These are phyloP conservation scores for Phataginus tetradactyla DNA, from an alignment of 2,797 vertebrate species.

Conservation along the genomic window DNA sequence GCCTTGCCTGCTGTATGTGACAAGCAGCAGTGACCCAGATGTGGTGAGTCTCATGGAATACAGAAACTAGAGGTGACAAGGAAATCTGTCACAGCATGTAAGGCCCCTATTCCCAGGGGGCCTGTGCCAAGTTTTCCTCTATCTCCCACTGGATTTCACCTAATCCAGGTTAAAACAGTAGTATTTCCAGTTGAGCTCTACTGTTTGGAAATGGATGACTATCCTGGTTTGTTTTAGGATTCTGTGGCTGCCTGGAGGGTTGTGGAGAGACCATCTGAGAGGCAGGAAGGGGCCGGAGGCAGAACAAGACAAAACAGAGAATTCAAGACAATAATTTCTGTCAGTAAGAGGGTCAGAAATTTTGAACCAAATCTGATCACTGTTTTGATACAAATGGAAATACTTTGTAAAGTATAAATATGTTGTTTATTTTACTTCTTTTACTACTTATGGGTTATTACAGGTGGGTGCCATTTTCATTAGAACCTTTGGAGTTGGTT, in stretches of 20 bases:
- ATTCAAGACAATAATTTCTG: conserved; percentile 40
- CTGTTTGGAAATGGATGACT: not conserved
- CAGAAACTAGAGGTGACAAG: conserved; percentile 68
- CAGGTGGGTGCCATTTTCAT: not conserved
- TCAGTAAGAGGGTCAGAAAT: not conserved
- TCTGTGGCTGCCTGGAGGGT: not conserved
- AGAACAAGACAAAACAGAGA: not conserved
- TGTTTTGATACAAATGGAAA: not conserved
- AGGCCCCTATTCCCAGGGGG: conserved; percentile 1
- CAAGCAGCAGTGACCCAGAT: conserved; percentile 64
- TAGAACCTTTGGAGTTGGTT: not conserved
- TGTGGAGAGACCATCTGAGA: not conserved
- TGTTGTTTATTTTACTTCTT: not conserved
- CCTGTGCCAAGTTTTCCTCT: not conserved
- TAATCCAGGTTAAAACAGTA: conserved; percentile 30
- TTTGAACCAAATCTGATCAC: not conserved
- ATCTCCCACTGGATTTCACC: conserved; percentile 5
- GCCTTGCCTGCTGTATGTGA: conserved; percentile 55
- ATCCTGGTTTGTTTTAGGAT: not conserved
- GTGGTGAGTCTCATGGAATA: conserved; percentile 67
- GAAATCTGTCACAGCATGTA: conserved; percentile 56
- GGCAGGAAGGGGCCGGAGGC: too few relatives aligned
- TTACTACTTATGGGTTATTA: not conserved
- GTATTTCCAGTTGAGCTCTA: not conserved
- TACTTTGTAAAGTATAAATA: not conserved